Evolutionary conservation across 2,113 vertebrate genomes (phyloP).

Genomic region (Collichthys lucidus): DNA sequence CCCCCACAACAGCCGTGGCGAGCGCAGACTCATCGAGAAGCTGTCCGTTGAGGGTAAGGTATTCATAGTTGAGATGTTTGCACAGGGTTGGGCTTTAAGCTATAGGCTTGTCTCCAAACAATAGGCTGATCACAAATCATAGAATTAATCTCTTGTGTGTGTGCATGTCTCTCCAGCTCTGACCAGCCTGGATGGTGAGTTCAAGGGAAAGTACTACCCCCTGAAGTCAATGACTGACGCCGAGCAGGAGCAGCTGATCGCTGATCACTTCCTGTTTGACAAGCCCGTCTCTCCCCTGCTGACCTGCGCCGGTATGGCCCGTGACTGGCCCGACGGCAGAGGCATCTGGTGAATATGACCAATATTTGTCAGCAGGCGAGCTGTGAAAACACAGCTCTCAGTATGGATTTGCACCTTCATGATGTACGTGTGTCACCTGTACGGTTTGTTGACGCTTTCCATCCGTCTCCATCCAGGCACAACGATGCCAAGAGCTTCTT

Average conservation of each 20-base stretch:
- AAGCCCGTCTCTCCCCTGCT: conserved; percentile 95
- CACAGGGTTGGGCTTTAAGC: background rate
- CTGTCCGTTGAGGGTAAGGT: conserved; percentile 88
- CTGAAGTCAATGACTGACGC: conserved; percentile 91
- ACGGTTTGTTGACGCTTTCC: background rate
- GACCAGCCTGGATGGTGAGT: conserved; percentile 91
- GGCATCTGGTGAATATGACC: conserved; percentile 90
- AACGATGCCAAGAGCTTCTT: conserved; percentile 94
- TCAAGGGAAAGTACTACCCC: conserved; percentile 96
- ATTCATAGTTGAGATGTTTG: background rate
- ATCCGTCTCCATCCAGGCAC: conserved; percentile 82
- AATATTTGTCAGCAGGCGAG: background rate
- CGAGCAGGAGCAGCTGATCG: conserved; percentile 94
- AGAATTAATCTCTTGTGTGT: background rate
- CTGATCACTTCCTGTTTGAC: conserved; percentile 96
- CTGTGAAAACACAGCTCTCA: background rate
- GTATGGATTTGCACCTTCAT: background rate
- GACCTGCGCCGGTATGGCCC: conserved; percentile 93
- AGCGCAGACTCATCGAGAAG: conserved; percentile 90
- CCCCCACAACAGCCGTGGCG: conserved; percentile 93
- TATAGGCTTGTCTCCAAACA: background rate
- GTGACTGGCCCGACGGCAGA: conserved; percentile 94
- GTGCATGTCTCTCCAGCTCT: conserved; percentile 82
- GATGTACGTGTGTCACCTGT: background rate
- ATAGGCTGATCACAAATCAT: too few species aligned